These are phyloP conservation scores for Drosophila pullipes DNA, from an alignment of 2,888 invertebrate genomes.

Conservation along the genomic window DNA sequence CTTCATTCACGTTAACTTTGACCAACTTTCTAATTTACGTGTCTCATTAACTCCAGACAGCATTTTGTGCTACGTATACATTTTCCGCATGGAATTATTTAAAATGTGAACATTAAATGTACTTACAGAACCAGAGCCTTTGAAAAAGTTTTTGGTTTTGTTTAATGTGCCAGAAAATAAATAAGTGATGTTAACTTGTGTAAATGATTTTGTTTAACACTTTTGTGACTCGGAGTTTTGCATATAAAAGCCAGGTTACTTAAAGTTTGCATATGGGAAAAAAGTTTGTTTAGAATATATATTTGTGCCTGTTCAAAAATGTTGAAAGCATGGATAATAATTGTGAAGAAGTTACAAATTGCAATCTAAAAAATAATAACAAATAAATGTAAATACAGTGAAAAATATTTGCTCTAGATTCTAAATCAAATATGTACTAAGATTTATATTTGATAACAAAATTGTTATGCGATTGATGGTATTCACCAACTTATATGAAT, in stretches of 20 bases:
- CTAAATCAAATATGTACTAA: background rate
- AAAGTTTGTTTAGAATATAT: background rate
- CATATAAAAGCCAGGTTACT: background rate
- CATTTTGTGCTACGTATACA: constrained; percentile 2
- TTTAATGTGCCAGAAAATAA: constrained; percentile 23
- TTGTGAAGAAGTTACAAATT: background rate
- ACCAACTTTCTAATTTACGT: constrained; percentile 60
- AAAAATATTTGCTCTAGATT: background rate
- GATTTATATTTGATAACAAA: background rate
- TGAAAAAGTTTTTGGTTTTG: constrained; percentile 9
- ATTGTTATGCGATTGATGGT: background rate
- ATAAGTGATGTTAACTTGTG: constrained; percentile 9
- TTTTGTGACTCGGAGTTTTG: background rate
- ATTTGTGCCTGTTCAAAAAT: background rate
- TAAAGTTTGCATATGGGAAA: constrained; percentile 9
- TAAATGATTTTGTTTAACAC: constrained; percentile 9
- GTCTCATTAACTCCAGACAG: constrained; percentile 56
- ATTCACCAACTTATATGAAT: constrained; percentile 1
- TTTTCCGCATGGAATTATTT: background rate
- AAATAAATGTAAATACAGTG: background rate
- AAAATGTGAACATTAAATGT: background rate
- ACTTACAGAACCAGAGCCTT: background rate
- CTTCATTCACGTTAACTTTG: constrained; percentile 40
- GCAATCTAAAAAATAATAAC: background rate
- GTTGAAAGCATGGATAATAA: background rate